These are phyloP conservation scores for Echiichthys vipera DNA, from an alignment of 2,797 vertebrate species.

Conservation along the genomic window DNA sequence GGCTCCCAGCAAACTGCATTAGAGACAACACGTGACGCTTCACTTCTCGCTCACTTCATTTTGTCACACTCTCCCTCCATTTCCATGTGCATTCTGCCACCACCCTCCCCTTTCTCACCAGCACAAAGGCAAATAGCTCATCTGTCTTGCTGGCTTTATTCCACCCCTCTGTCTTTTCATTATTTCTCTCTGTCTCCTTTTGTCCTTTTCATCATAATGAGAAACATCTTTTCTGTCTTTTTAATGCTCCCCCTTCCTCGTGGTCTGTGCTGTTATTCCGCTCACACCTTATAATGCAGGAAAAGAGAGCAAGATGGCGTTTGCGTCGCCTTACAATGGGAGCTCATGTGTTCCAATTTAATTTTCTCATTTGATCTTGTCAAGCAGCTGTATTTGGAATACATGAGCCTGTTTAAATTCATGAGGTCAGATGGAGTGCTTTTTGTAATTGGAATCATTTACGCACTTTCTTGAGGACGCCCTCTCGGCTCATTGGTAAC, in stretches of 20 bases:
- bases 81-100: constrained; percentile 29
- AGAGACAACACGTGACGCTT: constrained; percentile 14
- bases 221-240: constrained; percentile 18
- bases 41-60: constrained; percentile 19
- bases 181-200: constrained; percentile 42
- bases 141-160: constrained; percentile 45
- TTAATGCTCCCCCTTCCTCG: not conserved
- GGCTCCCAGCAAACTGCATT: constrained; percentile 34
- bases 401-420: constrained; percentile 82
- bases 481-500: constrained; percentile 32
- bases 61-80: constrained; percentile 8
- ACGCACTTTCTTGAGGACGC: constrained; percentile 50
- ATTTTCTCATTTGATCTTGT: constrained; percentile 71
- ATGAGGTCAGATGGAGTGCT: constrained; percentile 69
- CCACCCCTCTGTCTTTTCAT: constrained; percentile 53
- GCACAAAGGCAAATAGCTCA: constrained; percentile 58
- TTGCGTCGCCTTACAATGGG: constrained; percentile 26
- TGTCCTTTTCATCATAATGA: constrained; percentile 51
- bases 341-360: constrained; percentile 50
- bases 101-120: constrained; percentile 1
- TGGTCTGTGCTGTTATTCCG: constrained; percentile 13
- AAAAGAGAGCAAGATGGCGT: constrained; percentile 19
- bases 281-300: constrained; percentile 33
- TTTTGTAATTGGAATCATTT: constrained; percentile 72
- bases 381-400: constrained; percentile 68